phyloP scores from a whole-genome alignment of 2,888 invertebrate genomes.

The Drosophila quinaria region DNA sequence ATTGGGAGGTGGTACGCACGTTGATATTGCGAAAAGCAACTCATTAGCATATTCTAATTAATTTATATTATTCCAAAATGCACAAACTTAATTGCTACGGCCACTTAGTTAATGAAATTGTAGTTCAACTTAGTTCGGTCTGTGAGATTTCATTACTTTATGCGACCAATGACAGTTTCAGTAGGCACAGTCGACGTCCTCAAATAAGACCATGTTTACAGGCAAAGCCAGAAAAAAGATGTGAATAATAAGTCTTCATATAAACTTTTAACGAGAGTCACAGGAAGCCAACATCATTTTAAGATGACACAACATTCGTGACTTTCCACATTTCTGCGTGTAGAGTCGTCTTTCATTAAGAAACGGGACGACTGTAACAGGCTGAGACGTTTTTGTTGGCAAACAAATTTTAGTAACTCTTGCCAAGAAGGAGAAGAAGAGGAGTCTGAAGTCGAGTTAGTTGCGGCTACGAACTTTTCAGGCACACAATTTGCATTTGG shows the following conservation, averaged over 20 bases:
- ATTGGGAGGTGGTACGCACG: constrained; percentile 20
- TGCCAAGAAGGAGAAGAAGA: constrained; percentile 17
- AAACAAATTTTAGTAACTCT: constrained; percentile 68
- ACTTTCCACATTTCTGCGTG: constrained; percentile 17
- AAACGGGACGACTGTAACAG: constrained; percentile 47
- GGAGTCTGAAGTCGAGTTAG: constrained; percentile 47
- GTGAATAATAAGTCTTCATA: constrained; percentile 32
- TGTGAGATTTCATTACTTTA: constrained; percentile 41
- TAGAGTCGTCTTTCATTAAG: constrained; percentile 54
- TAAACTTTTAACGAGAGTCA: constrained; percentile 61
- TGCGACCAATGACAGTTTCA: constrained; percentile 39
- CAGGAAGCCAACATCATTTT: constrained; percentile 55
- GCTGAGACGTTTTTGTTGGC: constrained; percentile 57
- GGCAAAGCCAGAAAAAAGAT: not conserved
- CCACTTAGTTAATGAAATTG: constrained; percentile 81
- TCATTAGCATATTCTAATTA: constrained; percentile 81
- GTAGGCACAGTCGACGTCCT: constrained; percentile 10
- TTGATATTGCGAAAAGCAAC: constrained; percentile 55
- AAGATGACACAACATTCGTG: constrained; percentile 56
- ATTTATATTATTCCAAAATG: constrained; percentile 81
- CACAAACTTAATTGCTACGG: constrained; percentile 77
- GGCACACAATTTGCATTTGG: constrained; percentile 66
- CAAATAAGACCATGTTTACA: constrained; percentile 10
- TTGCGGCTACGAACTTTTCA: constrained; percentile 64
- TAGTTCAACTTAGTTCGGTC: constrained; percentile 48